Evolutionary conservation across 2,888 invertebrate genomes (phyloP), one percentile per base, ranked within the genome.

Genomic region (Bhutanitis thaidina): DNA sequence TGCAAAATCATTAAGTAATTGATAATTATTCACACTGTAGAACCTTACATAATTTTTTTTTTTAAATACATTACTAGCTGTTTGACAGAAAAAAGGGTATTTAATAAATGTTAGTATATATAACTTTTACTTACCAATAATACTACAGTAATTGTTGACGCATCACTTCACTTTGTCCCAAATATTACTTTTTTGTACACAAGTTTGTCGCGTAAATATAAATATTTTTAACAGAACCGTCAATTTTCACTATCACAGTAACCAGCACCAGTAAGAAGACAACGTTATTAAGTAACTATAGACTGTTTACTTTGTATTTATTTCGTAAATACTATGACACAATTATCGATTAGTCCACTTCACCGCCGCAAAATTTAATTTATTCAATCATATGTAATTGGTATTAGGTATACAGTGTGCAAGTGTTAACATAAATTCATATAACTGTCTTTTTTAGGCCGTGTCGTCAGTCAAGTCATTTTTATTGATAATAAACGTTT

Each of bases 381-480:
- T 56, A 56, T 56, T 53, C 55, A 48, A 38, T n/a, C n/a, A n/a
- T 52, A 47, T 51, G 29, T 40, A 37, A 36, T 8, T 13, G 14
- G 34, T 41, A 25, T n/a, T n/a, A n/a, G n/a, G n/a, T n/a, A n/a
- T n/a, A n/a, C n/a, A n/a, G n/a, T n/a, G n/a, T 38, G 15, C 52
- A 37, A 12, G n/a, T 35, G 32, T 27, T 20, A 12, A 34, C 32
- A 50, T 43, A 49, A 50, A 46, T 51, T 53, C 43, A 53, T 25
- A 43, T 44, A 52, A 51, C 27, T 35, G 29, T 61, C 52, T 62
- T 56, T 65, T 63, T 59, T 59, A 65, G 61, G 63, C 61, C 62
- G 57, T 59, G 50, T 57, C 62, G 60, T 69, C 62, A 62, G 67
- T 77, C 70, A 74, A 72, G 73, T 75, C 69, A 72, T 74, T 63